These are phyloP conservation scores for Epicampocera succincta DNA, from an alignment of 2,888 invertebrate species.

Conservation along the genomic window DNA sequence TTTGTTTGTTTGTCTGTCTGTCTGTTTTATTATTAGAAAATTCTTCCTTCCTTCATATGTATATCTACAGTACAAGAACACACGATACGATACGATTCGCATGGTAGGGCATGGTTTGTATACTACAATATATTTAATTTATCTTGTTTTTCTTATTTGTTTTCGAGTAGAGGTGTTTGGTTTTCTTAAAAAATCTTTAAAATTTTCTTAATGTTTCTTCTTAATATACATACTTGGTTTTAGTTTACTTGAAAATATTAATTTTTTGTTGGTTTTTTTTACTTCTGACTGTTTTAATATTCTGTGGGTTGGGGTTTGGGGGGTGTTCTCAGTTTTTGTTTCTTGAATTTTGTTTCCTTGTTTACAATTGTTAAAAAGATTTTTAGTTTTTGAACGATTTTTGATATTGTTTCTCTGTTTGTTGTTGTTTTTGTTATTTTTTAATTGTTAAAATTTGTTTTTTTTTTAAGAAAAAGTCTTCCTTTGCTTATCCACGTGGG, in stretches of 20 bases:
- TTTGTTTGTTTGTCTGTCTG: conserved; percentile 40
- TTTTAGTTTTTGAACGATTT: conserved; percentile 56
- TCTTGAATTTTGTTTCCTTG: conserved; percentile 14
- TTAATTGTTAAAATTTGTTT: conserved; percentile 24
- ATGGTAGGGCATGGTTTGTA: conserved; percentile 31
- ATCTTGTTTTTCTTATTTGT: conserved; percentile 41
- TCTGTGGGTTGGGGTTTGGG: neutral
- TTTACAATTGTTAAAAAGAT: conserved; percentile 56
- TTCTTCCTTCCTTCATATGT: conserved; percentile 10
- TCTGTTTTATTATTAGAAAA: conserved; percentile 35
- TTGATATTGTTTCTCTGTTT: conserved; percentile 64
- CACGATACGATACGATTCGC: conserved; percentile 45
- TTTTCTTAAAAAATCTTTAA: conserved; percentile 67
- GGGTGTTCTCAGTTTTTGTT: conserved; percentile 7
- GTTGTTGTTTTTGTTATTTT: conserved; percentile 30
- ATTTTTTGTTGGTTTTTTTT: conserved; percentile 10
- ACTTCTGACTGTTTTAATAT: conserved; percentile 34
- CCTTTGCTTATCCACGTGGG: conserved; percentile 17
- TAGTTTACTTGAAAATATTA: conserved; percentile 62
- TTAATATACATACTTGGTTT: conserved; percentile 32
- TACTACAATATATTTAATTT: conserved; percentile 41
- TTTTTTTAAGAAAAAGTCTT: conserved; percentile 38
- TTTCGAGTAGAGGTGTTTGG: conserved; percentile 68
- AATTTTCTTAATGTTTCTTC: conserved; percentile 47
- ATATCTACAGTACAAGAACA: conserved; percentile 44